Conservation (phyloP, 2,113 vertebrate genomes). For the Ophthalmolycus amberensis region DNA sequence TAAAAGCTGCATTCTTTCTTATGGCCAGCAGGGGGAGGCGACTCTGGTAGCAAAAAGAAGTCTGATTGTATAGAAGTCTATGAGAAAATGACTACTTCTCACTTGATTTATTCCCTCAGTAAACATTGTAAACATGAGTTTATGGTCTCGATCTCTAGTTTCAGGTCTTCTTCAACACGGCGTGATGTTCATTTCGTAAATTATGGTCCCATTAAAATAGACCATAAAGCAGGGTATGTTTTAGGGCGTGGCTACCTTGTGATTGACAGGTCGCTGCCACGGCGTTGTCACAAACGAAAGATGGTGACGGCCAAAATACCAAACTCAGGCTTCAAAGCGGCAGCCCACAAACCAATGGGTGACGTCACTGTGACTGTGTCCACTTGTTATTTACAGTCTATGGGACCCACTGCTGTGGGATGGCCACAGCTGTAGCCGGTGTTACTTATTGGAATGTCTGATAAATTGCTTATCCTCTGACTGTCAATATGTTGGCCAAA, state of each 20-base stretch:
- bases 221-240: no score
- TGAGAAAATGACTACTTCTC: neutral
- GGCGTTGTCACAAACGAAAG: neutral
- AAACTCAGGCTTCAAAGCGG: neutral
- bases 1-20: neutral
- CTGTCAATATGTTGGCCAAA: slow-evolving; percentile 57
- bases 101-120: no score
- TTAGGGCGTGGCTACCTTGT: neutral
- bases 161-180: no score
- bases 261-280: neutral
- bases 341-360: neutral
- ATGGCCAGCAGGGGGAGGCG: neutral
- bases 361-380: no score
- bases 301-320: neutral
- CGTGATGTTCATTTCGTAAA: no score
- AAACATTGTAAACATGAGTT: no score
- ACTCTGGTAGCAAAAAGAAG: neutral
- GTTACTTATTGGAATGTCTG: slow-evolving; percentile 42
- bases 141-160: no score
- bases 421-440: neutral
- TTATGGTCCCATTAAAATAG: no score
- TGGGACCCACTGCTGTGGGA: neutral
- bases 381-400: neutral
- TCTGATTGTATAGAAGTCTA: neutral
- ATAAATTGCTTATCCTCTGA: slow-evolving; percentile 61